Conservation (phyloP, 2,888 invertebrate species). For the Heliothis peltigera region DNA sequence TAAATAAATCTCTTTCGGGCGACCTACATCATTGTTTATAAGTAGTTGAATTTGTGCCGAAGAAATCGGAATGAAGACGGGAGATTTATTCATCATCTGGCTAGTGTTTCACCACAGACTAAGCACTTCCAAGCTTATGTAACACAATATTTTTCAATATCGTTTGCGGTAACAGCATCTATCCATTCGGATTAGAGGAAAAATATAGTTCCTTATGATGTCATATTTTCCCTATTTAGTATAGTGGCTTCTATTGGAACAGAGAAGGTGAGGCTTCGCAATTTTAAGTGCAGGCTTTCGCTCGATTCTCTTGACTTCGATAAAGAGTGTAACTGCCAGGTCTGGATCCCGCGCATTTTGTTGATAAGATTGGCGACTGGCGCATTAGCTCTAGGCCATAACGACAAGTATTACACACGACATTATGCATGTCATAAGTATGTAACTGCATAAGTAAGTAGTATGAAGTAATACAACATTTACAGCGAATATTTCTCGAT, state of each 20-base stretch:
- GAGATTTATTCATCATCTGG: conserved; percentile 42
- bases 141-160: conserved; percentile 35
- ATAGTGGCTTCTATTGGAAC: too few relatives aligned
- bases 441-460: background rate
- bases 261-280: too few relatives aligned
- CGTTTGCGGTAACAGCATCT: conserved; percentile 21
- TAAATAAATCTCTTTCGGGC: conserved; percentile 46
- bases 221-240: too few relatives aligned
- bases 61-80: conserved; percentile 34
- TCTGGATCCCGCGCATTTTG: too few relatives aligned
- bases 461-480: background rate
- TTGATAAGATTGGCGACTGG: too few relatives aligned
- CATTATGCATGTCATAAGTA: conserved; percentile 1
- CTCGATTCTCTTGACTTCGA: too few relatives aligned
- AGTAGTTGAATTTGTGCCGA: conserved; percentile 32
- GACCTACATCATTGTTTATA: conserved; percentile 55
- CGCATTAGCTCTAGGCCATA: too few relatives aligned
- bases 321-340: too few relatives aligned
- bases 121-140: conserved; percentile 25
- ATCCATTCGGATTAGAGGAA: conserved; percentile 7
- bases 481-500: background rate
- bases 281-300: too few relatives aligned
- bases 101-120: conserved; percentile 34
- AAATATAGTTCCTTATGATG: conserved; percentile 18
- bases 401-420: too few relatives aligned